A percentile compares a stretch with the other conserved stretches of the same genome.
These are phyloP conservation scores for Hippopotamyrus pictus DNA, from an alignment of 2,797 vertebrate genomes.

Conservation along the genomic window DNA sequence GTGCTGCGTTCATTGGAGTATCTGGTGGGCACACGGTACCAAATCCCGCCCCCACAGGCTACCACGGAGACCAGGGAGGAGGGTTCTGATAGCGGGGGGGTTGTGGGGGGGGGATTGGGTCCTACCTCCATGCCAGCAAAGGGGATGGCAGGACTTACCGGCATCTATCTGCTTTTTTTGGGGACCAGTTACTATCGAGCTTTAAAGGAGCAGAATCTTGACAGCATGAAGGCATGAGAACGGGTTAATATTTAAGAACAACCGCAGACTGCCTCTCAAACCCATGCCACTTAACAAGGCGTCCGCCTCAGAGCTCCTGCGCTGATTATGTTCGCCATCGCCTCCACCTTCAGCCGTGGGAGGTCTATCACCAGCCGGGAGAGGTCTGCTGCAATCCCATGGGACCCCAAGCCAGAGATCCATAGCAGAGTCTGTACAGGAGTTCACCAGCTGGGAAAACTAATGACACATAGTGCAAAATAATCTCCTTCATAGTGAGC, in stretches of 20 bases:
- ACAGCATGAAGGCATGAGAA: not conserved
- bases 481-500: not conserved
- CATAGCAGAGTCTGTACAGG: not conserved
- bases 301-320: not conserved
- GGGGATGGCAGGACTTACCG: conserved; percentile 42
- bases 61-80: conserved; percentile 32
- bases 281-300: not conserved
- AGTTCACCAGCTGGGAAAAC: not conserved
- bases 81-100: not conserved
- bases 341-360: not conserved
- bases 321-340: not conserved
- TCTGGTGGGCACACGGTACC: conserved; percentile 41
- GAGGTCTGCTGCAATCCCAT: not conserved
- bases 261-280: not conserved
- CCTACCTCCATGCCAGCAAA: conserved; percentile 33
- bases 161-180: conserved; percentile 41
- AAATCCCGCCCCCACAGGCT: conserved; percentile 49
- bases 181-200: not conserved
- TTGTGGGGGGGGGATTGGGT: conserved; percentile 6
- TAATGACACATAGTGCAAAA: not conserved
- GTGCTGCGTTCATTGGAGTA: conserved; percentile 44
- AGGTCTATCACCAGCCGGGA: not conserved
- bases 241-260: not conserved
- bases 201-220: not conserved
- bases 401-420: not conserved